Base-by-base conservation (phyloP, 2,888 invertebrate species). In the Aphodius granarius region DNA sequence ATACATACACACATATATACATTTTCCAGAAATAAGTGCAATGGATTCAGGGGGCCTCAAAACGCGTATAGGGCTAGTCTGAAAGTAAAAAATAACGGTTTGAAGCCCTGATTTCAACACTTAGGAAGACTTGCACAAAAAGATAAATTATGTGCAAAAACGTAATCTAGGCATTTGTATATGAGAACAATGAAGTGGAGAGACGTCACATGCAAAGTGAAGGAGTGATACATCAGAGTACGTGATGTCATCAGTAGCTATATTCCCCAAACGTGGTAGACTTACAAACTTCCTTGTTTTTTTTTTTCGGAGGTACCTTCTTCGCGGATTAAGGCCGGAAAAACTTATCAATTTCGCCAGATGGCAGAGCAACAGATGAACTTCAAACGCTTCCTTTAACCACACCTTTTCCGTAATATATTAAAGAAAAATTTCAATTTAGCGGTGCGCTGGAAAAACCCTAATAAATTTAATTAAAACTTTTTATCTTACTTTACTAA, bases 201-300 rank as follows among this genome's bases (percentile, higher is more conserved):
- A 78, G 73, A 78, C 78, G 79, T 78, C 80, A 80, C 80, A 80
- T 80, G 80, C 79, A 80, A 80, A 80, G 80, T 80, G 79, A 80
- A 77, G 79, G 78, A 79, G 80, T 80, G 77, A 80, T 80, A 79
- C 80, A 79, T 79, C 80, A 79, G 78, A 74, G 78, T 75, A 80
- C 80, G 80, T 80, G 80, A 80, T 78, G 80, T 78, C 79, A 80
- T 80, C 79, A 80, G 77, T 76, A 76, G 76, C 78, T 74, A 75
- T 77, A 78, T 72, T 73, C 72, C 77, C 74, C 72, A 64, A 76
- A 79, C 78, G 73, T 72, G 76, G 74, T 75, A 76, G 78, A 79
- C 78, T 78, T 78, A 76, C 78, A 43, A 43, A 3, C 43, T 3
- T 43, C 43, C 2, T 43, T 13, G 43, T 43, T 43, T 43, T 9